phyloP scores from a whole-genome alignment of 1,140 invertebrate genomes.

The Agrilus planipennis region DNA sequence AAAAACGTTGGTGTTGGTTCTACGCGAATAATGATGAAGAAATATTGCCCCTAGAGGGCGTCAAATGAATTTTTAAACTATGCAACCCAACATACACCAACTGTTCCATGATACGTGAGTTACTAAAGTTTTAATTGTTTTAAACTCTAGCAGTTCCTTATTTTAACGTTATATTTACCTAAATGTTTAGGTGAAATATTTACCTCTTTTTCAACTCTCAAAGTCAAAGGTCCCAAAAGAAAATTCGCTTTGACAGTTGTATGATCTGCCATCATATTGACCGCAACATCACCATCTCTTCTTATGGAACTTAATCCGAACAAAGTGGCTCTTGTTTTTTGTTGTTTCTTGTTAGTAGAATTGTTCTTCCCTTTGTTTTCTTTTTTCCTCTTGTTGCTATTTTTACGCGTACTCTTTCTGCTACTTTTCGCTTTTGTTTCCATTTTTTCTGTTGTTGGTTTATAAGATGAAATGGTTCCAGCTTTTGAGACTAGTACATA shows the following conservation, averaged over 20 bases:
- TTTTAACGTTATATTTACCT: background rate
- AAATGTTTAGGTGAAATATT: conserved; percentile 6
- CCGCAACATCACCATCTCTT: conserved; percentile 63
- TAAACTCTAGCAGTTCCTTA: too few species aligned
- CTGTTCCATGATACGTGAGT: too few species aligned
- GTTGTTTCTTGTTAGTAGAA: conserved; percentile 36
- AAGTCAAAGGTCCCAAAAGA: conserved; percentile 58
- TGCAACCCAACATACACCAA: too few species aligned
- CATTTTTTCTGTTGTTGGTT: conserved; percentile 2
- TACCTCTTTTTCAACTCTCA: conserved; percentile 72
- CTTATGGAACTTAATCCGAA: conserved; percentile 64
- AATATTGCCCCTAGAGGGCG: too few species aligned
- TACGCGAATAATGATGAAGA: too few species aligned
- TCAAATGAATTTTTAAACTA: too few species aligned
- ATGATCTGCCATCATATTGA: conserved; percentile 63
- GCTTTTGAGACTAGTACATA: conserved; percentile 30
- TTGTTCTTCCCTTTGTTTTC: conserved; percentile 39
- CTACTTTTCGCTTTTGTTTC: conserved; percentile 11
- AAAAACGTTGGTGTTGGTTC: too few species aligned
- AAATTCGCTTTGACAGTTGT: conserved; percentile 73
- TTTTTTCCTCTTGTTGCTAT: conserved; percentile 16
- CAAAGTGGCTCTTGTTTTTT: conserved; percentile 60
- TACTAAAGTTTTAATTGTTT: too few species aligned
- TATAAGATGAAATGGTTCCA: background rate
- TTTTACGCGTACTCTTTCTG: conserved; percentile 16